A percentile compares a stretch with the other conserved stretches of the same genome.
These are phyloP conservation scores for Callipepla squamata DNA, from an alignment of 2,113 vertebrate genomes.

Conservation along the genomic window DNA sequence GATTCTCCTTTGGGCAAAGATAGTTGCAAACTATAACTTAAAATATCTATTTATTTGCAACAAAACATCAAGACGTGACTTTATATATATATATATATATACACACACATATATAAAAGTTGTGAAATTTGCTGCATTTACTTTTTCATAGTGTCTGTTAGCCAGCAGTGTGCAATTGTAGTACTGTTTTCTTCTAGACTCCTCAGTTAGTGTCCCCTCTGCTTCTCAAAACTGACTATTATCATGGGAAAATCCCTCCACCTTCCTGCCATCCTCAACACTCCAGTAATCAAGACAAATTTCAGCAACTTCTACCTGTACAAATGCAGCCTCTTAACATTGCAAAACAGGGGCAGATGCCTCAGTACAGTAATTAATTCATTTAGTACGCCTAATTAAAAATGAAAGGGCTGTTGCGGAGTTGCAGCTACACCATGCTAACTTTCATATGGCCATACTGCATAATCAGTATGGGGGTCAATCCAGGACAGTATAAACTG, in stretches of 20 bases:
- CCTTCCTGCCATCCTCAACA: not conserved
- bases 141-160: not conserved
- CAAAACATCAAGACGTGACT: not conserved
- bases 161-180: rapidly evolving
- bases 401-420: not conserved
- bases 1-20: not conserved
- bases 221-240: not conserved
- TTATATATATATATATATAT: too few relatives aligned
- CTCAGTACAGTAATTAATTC: not conserved
- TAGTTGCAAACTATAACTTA: not conserved
- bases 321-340: not conserved
- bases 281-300: not conserved
- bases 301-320: not conserved
- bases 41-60: not conserved
- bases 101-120: not conserved
- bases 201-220: not conserved
- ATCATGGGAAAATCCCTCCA: not conserved
- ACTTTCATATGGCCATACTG: not conserved
- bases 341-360: not conserved
- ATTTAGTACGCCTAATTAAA: not conserved
- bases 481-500: not conserved
- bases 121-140: rapidly evolving
- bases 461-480: not conserved
- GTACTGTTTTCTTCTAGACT: not conserved
- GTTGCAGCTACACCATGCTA: not conserved